Conservation (phyloP, 1,140 invertebrate genomes). For the Drosophila elegans region DNA sequence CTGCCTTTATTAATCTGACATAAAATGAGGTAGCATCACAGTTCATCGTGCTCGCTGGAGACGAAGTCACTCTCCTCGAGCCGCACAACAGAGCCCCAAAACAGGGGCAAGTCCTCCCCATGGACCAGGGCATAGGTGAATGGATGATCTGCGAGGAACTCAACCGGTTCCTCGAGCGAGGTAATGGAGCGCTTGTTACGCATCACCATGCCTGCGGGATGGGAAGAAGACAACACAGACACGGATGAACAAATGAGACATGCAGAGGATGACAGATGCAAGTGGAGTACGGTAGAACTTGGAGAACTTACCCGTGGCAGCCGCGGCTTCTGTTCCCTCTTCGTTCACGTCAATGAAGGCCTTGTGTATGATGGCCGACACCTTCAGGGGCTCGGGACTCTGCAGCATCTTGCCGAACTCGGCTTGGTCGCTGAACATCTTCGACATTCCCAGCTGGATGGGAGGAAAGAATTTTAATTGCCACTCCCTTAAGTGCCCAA, state of each 20-base stretch:
- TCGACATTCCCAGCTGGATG: conserved; percentile 86
- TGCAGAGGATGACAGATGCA: conserved; percentile 15
- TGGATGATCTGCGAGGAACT: conserved; percentile 77
- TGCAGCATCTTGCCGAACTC: conserved; percentile 88
- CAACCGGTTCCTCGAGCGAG: conserved; percentile 34
- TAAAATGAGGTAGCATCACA: conserved; percentile 33
- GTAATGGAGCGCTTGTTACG: conserved; percentile 62
- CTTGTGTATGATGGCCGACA: conserved; percentile 86
- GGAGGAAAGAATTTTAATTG: neutral
- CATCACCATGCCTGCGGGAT: conserved; percentile 47
- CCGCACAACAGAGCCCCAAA: conserved; percentile 60
- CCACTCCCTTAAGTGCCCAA: neutral
- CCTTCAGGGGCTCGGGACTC: conserved; percentile 84
- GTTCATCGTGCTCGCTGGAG: conserved; percentile 53
- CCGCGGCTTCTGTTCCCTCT: conserved; percentile 86
- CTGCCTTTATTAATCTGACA: conserved; percentile 39
- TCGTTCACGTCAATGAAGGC: conserved; percentile 87
- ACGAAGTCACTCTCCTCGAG: conserved; percentile 22
- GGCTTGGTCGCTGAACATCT: conserved; percentile 86
- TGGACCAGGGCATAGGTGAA: conserved; percentile 70
- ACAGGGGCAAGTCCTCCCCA: conserved; percentile 43
- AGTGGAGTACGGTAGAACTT: neutral
- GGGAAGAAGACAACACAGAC: conserved; percentile 48
- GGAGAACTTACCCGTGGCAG: conserved; percentile 79
- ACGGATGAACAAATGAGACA: conserved; percentile 24